Evolutionary conservation across 2,113 vertebrate species (phyloP).

Genomic region (Aleadryas rufinucha): DNA sequence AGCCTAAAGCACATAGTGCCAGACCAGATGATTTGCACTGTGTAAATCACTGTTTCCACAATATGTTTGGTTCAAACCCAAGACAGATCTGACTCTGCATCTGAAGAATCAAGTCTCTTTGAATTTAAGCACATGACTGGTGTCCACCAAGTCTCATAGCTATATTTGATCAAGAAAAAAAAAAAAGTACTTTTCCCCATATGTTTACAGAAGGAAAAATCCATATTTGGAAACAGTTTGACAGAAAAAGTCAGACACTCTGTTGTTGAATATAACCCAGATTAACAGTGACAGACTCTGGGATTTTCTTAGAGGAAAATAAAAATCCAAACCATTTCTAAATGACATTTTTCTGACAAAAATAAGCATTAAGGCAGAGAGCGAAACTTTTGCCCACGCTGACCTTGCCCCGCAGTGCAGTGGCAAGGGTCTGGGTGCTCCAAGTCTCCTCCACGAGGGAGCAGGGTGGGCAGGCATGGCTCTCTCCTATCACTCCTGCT

Average conservation of each 20-base stretch:
- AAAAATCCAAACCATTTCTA: not conserved
- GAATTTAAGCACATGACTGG: not conserved
- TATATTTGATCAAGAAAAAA: not conserved
- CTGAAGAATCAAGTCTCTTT: not conserved
- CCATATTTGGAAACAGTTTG: not conserved
- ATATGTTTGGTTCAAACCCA: not conserved
- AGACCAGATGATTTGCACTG: not conserved
- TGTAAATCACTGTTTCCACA: not conserved
- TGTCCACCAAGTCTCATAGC: not conserved
- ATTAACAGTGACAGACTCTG: not conserved
- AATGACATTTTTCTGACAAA: not conserved
- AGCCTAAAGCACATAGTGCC: not conserved
- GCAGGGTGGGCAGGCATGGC: not conserved
- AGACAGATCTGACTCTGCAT: not conserved
- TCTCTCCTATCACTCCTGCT: not conserved
- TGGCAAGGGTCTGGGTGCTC: not conserved
- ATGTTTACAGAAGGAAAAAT: not conserved
- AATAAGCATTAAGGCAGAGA: not conserved
- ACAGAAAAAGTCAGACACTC: not conserved
- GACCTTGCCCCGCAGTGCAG: not conserved
- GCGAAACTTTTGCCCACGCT: not conserved
- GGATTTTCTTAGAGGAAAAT: not conserved
- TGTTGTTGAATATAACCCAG: not conserved
- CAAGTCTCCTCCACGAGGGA: rapidly evolving
- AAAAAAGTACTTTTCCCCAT: not conserved